Conservation (phyloP, 2,888 invertebrate genomes). For the Malthinus flaveolus region DNA sequence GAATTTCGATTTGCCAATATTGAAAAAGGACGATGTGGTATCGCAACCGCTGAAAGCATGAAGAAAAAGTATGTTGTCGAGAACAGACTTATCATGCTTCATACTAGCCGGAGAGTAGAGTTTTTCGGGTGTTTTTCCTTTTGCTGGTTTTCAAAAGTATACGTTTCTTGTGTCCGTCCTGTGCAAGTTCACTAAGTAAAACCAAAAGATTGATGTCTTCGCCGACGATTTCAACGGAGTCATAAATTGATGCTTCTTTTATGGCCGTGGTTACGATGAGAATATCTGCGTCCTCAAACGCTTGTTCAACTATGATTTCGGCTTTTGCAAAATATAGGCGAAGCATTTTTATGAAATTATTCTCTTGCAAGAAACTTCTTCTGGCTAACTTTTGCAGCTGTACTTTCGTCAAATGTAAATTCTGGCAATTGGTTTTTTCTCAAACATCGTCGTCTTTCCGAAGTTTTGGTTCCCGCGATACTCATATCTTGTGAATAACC, state of each 20-base stretch:
- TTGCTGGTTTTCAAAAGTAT: constrained; percentile 6
- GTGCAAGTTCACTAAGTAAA: not conserved
- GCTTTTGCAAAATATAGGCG: not conserved
- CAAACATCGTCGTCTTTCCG: not conserved
- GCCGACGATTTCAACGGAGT: too few species aligned
- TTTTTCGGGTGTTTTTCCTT: not conserved
- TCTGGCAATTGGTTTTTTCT: not conserved
- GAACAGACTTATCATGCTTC: not conserved
- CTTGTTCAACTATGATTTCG: not conserved
- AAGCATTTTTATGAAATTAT: not conserved
- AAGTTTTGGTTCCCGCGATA: constrained; percentile 1
- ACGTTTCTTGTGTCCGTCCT: not conserved
- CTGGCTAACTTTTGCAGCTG: constrained; percentile 29
- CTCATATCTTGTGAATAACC: not conserved
- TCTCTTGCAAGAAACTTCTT: constrained; percentile 32
- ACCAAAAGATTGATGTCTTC: constrained; percentile 11
- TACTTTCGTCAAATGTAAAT: constrained; percentile 23
- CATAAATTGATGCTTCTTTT: constrained; percentile 8
- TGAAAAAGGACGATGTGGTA: too few species aligned
- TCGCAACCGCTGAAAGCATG: too few species aligned
- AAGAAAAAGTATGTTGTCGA: too few species aligned
- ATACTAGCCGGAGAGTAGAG: not conserved
- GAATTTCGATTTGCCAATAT: too few species aligned
- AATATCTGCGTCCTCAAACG: not conserved
- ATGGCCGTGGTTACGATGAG: constrained; percentile 21